Evolutionary conservation across 2,888 invertebrate genomes (phyloP).

Genomic region (Frankliniella intonsa): DNA sequence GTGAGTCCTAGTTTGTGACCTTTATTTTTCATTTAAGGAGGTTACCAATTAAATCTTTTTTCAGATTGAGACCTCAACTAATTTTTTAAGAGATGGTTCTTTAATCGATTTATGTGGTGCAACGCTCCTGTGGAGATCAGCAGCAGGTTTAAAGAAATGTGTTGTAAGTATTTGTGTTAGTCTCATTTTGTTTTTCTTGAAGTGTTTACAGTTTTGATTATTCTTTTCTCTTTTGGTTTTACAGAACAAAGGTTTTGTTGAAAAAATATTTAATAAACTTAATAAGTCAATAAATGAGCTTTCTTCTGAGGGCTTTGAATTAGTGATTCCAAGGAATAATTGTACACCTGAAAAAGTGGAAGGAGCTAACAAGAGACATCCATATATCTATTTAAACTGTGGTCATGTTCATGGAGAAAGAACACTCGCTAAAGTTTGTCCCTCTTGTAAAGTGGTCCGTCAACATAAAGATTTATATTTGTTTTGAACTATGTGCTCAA

Average conservation of each 20-base stretch:
- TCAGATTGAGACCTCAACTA: slow-evolving; percentile 76
- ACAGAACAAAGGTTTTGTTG: no score
- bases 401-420: slow-evolving; percentile 96
- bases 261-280: slow-evolving; percentile 87
- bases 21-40: not conserved
- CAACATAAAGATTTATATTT: no score
- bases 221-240: no score
- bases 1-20: no score
- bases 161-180: slow-evolving; percentile 63
- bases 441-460: slow-evolving; percentile 25
- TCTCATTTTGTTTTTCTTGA: slow-evolving; percentile 20
- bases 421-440: slow-evolving; percentile 70
- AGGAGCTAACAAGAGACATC: slow-evolving; percentile 65
- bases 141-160: slow-evolving; percentile 89
- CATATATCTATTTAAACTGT: slow-evolving; percentile 94
- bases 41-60: slow-evolving; percentile 37
- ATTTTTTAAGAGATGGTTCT: slow-evolving; percentile 91
- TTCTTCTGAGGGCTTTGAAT: slow-evolving; percentile 95
- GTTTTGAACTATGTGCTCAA: no score
- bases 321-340: slow-evolving; percentile 90
- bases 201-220: no score
- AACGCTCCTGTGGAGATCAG: slow-evolving; percentile 94
- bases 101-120: slow-evolving; percentile 98
- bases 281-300: slow-evolving; percentile 97
- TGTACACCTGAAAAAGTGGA: slow-evolving; percentile 41